These are phyloP conservation scores for Hyperopisus bebe DNA, from an alignment of 2,113 vertebrate genomes.

Conservation along the genomic window DNA sequence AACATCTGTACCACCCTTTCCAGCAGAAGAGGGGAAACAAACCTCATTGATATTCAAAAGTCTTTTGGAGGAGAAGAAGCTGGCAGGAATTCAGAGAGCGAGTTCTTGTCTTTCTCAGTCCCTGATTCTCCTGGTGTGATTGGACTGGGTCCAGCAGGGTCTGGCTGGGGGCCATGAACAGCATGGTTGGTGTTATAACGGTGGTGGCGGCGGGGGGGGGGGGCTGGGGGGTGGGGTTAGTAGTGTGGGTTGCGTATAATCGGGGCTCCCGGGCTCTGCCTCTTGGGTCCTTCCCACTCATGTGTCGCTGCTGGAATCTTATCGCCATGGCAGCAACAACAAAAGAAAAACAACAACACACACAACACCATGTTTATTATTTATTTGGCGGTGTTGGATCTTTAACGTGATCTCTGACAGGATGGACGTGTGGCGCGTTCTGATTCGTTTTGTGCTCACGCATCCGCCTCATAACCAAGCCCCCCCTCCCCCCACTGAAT, in stretches of 20 bases:
- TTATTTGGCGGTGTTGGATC: neutral
- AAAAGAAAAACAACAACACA: neutral
- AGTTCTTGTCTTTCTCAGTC: conserved; percentile 7
- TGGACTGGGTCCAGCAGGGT: conserved; percentile 10
- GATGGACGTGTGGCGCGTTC: neutral
- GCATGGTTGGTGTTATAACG: neutral
- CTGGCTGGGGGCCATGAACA: neutral
- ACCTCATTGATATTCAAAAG: conserved; percentile 45
- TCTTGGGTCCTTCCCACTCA: neutral
- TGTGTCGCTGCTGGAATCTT: neutral
- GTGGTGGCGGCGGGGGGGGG: neutral
- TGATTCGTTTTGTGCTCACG: neutral
- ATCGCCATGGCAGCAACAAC: neutral
- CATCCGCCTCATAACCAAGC: neutral
- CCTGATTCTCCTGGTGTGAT: conserved; percentile 8
- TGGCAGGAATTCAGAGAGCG: conserved; percentile 9
- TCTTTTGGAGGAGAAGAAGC: conserved; percentile 33
- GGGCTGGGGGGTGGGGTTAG: neutral
- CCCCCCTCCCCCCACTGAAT: neutral
- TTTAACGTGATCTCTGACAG: neutral
- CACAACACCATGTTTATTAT: neutral
- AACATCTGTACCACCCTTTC: conserved; percentile 21
- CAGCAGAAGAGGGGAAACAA: conserved; percentile 35
- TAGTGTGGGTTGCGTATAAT: neutral
- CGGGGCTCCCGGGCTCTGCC: neutral